phyloP scores from a whole-genome alignment of 2,113 vertebrate species.

The Caranx ignobilis region DNA sequence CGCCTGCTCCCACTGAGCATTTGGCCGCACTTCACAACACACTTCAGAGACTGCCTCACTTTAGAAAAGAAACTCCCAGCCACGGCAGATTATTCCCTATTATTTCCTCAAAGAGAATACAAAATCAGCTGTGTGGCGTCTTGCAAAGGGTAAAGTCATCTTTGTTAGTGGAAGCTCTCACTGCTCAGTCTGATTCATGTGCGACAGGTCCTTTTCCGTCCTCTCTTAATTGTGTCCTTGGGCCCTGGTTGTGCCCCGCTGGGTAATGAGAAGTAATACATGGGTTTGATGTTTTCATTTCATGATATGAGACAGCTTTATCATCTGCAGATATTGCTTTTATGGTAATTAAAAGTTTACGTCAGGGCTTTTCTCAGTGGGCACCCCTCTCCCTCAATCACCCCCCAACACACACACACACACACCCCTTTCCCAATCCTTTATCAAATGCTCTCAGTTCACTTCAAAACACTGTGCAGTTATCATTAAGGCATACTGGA shows the following conservation, averaged over 20 bases:
- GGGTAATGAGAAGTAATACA: conserved; percentile 40
- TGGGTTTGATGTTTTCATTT: conserved; percentile 59
- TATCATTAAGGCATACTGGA: not conserved
- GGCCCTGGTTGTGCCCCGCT: conserved; percentile 22
- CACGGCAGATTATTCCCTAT: conserved; percentile 40
- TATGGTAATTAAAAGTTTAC: conserved; percentile 21
- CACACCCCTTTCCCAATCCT: not conserved
- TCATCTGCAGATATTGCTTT: conserved; percentile 33
- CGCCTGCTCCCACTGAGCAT: conserved; percentile 27
- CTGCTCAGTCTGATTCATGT: conserved; percentile 25
- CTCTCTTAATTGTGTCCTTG: conserved; percentile 63
- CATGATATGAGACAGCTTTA: conserved; percentile 17
- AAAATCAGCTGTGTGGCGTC: conserved; percentile 32
- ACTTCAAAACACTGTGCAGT: not conserved
- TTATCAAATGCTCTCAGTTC: not conserved
- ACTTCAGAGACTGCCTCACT: conserved; percentile 43
- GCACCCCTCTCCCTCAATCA: not conserved
- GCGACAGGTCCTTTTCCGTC: conserved; percentile 25
- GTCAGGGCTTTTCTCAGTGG: conserved; percentile 4
- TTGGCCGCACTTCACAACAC: conserved; percentile 33
- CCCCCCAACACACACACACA: too few species aligned
- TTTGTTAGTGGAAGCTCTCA: conserved; percentile 39
- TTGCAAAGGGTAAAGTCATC: conserved; percentile 35
- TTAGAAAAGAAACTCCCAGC: conserved; percentile 49
- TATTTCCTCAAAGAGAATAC: conserved; percentile 67